phyloP scores from a whole-genome alignment of 2,888 invertebrate genomes.

The Zygaena filipendulae region DNA sequence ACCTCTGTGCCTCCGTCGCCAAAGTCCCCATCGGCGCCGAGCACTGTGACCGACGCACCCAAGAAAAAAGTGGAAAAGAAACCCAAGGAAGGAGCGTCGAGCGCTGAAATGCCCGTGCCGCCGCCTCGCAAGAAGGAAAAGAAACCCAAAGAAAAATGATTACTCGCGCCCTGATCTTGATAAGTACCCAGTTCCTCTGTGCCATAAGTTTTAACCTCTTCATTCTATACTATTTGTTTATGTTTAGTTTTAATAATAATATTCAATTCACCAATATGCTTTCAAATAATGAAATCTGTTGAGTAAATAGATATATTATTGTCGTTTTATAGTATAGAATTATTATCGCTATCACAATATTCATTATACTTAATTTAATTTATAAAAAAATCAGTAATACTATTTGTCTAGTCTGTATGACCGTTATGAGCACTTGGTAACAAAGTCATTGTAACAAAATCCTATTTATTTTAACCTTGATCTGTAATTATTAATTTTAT shows the following conservation, averaged over 20 bases:
- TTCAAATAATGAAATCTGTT: no score
- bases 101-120: slow-evolving; percentile 55
- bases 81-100: slow-evolving; percentile 44
- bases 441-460: slow-evolving; percentile 4
- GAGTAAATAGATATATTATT: no score
- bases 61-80: slow-evolving; percentile 65
- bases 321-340: no score
- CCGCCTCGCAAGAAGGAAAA: slow-evolving; percentile 68
- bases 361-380: slow-evolving; percentile 21
- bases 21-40: slow-evolving; percentile 17
- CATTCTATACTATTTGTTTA: slow-evolving; percentile 3
- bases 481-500: no score
- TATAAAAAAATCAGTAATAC: no score
- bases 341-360: slow-evolving; percentile 34
- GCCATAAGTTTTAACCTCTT: slow-evolving; percentile 55
- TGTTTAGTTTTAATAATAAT: slow-evolving; percentile 37
- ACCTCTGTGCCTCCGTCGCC: slow-evolving; percentile 17
- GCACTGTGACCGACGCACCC: no score
- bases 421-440: no score
- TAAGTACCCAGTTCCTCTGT: slow-evolving; percentile 57
- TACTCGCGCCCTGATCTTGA: slow-evolving; percentile 33
- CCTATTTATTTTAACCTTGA: slow-evolving; percentile 17
- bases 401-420: no score
- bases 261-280: slow-evolving; percentile 52
- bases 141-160: slow-evolving; percentile 64